A percentile compares a stretch with the other conserved stretches of the same genome.
These are phyloP conservation scores for Pseudopodoces humilis DNA, from an alignment of 2,113 vertebrate species.

Conservation along the genomic window DNA sequence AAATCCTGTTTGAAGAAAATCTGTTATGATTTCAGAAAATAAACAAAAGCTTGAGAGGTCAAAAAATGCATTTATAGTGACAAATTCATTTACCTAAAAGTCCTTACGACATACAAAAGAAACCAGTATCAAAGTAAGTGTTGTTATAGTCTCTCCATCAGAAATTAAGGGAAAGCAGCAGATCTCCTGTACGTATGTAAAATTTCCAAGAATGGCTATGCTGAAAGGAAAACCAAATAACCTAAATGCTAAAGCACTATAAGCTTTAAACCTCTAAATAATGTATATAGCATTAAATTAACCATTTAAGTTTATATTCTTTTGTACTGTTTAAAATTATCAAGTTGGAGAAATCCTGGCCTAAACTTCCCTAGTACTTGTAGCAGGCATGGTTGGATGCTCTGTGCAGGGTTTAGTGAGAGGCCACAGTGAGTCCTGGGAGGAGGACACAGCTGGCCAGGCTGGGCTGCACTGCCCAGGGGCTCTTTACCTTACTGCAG, in stretches of 20 bases:
- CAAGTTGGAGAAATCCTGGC: not conserved
- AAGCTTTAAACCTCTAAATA: not conserved
- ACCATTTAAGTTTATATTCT: not conserved
- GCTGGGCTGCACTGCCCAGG: not conserved
- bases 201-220: not conserved
- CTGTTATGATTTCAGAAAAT: not conserved
- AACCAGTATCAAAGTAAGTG: not conserved
- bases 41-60: not conserved
- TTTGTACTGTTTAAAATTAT: not conserved
- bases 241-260: not conserved
- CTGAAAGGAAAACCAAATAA: not conserved
- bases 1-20: conserved; percentile 16
- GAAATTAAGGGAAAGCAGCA: not conserved
- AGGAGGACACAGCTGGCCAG: not conserved
- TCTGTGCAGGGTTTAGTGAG: not conserved
- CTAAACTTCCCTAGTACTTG: not conserved
- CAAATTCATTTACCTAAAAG: not conserved
- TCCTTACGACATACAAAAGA: not conserved
- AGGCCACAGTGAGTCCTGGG: not conserved
- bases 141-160: not conserved
- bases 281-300: not conserved
- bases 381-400: no score
- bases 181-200: not conserved
- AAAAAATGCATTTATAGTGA: not conserved
- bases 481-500: not conserved